Percentiles rank a stretch among this genome's conserved stretches.
Evolutionary conservation across 2,797 vertebrate genomes (phyloP).

Genomic region (Sebastes taczanowskii): DNA sequence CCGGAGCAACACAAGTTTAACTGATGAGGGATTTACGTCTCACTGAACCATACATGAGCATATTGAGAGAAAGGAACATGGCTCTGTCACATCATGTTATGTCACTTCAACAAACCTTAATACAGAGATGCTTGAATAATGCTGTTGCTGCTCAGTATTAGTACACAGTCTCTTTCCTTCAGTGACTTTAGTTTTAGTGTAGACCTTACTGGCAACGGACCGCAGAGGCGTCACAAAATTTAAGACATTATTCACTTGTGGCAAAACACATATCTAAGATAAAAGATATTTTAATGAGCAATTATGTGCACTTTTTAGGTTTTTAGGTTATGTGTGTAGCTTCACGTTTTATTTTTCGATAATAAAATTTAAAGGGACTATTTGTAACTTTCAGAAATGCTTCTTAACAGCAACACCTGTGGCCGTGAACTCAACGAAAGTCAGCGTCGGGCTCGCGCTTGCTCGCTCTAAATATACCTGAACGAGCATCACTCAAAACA

Average conservation of each 20-base stretch:
- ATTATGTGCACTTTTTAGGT: background rate
- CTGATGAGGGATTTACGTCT: slow-evolving; percentile 21
- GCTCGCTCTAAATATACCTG: no score
- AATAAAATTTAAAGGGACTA: no score
- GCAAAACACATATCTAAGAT: background rate
- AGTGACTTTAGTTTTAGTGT: background rate
- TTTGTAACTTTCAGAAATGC: no score
- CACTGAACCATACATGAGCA: slow-evolving; percentile 35
- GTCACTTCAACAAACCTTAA: background rate
- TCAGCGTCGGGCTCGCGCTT: no score
- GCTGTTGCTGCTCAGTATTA: background rate
- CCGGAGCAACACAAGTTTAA: slow-evolving; percentile 10
- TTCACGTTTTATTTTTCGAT: background rate
- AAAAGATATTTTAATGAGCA: background rate
- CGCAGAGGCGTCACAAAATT: background rate
- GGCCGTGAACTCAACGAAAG: no score
- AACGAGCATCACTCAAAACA: no score
- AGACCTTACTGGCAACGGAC: background rate
- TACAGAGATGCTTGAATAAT: background rate
- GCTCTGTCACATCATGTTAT: slow-evolving; percentile 40
- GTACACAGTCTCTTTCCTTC: background rate
- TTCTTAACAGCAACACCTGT: no score
- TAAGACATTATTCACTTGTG: background rate
- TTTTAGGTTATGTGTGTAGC: background rate
- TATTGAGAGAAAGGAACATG: slow-evolving; percentile 1